Percentiles rank a stretch among this genome's conserved stretches.
These are phyloP conservation scores for Myripristis jacobus DNA, from an alignment of 2,797 vertebrate genomes.

Conservation along the genomic window DNA sequence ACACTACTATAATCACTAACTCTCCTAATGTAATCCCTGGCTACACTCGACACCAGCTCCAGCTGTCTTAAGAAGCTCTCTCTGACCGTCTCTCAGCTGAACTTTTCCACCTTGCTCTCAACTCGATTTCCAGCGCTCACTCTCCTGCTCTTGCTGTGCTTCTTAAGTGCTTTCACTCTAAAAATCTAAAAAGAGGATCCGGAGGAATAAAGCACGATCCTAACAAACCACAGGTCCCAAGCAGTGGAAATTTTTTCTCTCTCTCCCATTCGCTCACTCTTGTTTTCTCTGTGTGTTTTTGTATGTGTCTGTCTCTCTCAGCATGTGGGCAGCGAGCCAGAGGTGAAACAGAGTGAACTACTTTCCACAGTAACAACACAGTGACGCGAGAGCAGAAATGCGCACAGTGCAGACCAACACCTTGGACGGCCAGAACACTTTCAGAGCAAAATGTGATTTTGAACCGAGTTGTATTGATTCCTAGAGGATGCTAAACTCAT, in stretches of 20 bases:
- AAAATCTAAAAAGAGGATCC: constrained; percentile 26
- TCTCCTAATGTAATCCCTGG: constrained; percentile 64
- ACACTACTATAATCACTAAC: constrained; percentile 53
- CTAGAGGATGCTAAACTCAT: constrained; percentile 1
- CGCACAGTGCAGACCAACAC: constrained; percentile 20
- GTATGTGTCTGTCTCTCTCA: constrained; percentile 10
- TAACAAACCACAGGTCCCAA: neutral
- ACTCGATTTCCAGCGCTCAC: constrained; percentile 49
- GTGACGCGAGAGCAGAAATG: constrained; percentile 50
- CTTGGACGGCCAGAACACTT: neutral
- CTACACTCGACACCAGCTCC: constrained; percentile 55
- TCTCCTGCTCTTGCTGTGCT: constrained; percentile 28
- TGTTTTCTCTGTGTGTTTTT: neutral
- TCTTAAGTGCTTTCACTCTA: constrained; percentile 53
- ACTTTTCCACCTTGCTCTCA: constrained; percentile 54
- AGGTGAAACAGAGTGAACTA: constrained; percentile 49
- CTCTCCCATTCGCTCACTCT: constrained; percentile 10
- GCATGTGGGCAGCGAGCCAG: constrained; percentile 41
- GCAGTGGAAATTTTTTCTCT: constrained; percentile 31
- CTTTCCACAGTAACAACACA: constrained; percentile 43
- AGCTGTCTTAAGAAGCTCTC: constrained; percentile 51
- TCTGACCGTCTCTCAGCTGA: constrained; percentile 45
- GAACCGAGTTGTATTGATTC: constrained; percentile 25
- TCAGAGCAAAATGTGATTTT: constrained; percentile 1
- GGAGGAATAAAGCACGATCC: neutral